phyloP scores from a whole-genome alignment of 2,113 vertebrate species.

The Pterocles burchelli region DNA sequence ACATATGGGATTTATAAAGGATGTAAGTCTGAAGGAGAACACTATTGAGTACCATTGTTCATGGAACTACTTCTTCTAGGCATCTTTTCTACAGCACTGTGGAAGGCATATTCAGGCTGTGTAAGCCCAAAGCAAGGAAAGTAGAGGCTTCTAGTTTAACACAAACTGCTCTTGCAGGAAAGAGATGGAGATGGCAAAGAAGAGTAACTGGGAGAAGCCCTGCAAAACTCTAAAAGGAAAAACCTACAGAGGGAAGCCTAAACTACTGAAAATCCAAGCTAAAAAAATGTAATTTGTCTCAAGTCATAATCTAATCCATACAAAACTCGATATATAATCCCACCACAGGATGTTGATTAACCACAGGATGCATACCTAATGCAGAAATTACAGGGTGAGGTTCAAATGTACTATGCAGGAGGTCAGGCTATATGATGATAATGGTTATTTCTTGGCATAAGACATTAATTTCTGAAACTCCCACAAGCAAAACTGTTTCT shows the following conservation, averaged over 20 bases:
- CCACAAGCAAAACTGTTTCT: neutral
- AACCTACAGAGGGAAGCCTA: neutral
- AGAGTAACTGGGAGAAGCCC: neutral
- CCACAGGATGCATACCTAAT: neutral
- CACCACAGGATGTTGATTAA: neutral
- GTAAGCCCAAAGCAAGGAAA: neutral
- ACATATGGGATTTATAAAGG: neutral
- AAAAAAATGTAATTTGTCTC: neutral
- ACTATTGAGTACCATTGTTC: neutral
- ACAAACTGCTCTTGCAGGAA: neutral
- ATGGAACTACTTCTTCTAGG: neutral
- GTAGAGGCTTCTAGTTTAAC: neutral
- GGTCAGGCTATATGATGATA: neutral
- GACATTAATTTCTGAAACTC: neutral
- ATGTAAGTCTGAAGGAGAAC: neutral
- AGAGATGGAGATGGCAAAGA: neutral
- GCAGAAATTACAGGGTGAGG: neutral
- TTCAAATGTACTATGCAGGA: neutral
- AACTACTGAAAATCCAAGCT: neutral
- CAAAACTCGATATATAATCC: neutral
- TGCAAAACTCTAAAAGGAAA: neutral
- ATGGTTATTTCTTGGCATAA: neutral
- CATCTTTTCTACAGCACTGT: neutral
- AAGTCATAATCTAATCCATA: constrained; percentile 7
- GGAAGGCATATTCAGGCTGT: neutral